Evolutionary conservation across 1,140 invertebrate species (phyloP).

Genomic region (Trigoniulus corallinus): DNA sequence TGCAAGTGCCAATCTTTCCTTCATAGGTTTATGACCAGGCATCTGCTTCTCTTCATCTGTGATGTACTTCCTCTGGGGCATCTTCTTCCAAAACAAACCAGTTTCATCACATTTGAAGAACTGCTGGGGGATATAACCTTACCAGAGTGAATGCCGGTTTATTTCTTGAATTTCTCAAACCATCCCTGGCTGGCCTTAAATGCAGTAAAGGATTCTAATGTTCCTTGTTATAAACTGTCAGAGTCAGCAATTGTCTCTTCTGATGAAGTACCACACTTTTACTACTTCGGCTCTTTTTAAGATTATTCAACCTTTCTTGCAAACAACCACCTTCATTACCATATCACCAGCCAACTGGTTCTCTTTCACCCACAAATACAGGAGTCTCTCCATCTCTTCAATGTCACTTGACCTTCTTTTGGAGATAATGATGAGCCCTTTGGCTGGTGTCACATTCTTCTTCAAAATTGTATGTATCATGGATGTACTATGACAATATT

Average conservation of each 20-base stretch:
- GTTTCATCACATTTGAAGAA: slow-evolving; percentile 16
- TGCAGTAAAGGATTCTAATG: too few relatives aligned
- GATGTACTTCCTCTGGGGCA: slow-evolving; percentile 12
- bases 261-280: too few relatives aligned
- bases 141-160: slow-evolving; percentile 2
- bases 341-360: slow-evolving; percentile 3
- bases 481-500: slow-evolving; percentile 1
- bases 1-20: too few relatives aligned
- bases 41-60: slow-evolving; percentile 1
- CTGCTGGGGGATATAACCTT: neutral
- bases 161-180: slow-evolving; percentile 6
- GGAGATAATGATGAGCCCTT: slow-evolving; percentile 1
- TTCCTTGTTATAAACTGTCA: too few relatives aligned
- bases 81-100: slow-evolving; percentile 20
- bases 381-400: slow-evolving; percentile 54
- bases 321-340: neutral
- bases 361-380: slow-evolving; percentile 47
- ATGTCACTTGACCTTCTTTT: slow-evolving; percentile 16
- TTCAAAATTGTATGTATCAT: slow-evolving; percentile 6
- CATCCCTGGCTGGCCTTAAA: slow-evolving; percentile 5
- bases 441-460: slow-evolving; percentile 2
- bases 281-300: too few relatives aligned
- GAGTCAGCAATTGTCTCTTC: too few relatives aligned
- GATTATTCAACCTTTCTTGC: slow-evolving; percentile 1
- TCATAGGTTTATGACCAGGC: neutral